Conservation (phyloP, 2,113 vertebrate species). For the Callaeas wilsoni region DNA sequence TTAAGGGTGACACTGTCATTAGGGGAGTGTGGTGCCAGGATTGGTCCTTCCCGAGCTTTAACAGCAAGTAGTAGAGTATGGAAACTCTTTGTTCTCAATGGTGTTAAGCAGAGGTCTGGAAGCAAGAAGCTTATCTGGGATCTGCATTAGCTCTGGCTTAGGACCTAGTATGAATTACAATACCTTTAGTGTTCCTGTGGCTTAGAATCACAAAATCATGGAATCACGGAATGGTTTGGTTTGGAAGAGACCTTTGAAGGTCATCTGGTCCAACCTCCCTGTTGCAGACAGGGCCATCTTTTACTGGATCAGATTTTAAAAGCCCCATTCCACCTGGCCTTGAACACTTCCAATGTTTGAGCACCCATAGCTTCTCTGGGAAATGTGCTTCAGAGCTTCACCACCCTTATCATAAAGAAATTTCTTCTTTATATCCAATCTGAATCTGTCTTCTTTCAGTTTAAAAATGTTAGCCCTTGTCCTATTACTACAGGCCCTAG, state of each 20-base stretch:
- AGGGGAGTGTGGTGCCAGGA: background rate
- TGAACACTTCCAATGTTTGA: background rate
- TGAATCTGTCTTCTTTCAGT: background rate
- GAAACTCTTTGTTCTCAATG: background rate
- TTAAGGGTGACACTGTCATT: background rate
- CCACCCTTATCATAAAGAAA: background rate
- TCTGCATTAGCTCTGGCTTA: background rate
- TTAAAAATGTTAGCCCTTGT: background rate
- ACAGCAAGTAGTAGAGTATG: background rate
- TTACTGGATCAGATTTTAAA: background rate
- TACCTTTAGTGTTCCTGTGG: background rate
- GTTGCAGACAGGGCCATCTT: accelerated
- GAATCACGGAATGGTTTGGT: background rate
- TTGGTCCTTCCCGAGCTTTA: background rate
- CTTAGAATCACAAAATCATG: background rate
- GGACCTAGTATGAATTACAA: background rate
- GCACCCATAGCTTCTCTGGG: background rate
- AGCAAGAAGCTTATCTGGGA: background rate
- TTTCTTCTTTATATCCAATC: background rate
- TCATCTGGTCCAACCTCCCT: background rate
- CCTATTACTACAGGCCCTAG: background rate
- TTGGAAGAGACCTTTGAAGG: background rate
- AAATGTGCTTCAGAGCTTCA: background rate
- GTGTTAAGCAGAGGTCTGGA: background rate
- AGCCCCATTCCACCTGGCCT: background rate